phyloP scores from a whole-genome alignment of 2,888 invertebrate species.

The Acrobasis consociella region DNA sequence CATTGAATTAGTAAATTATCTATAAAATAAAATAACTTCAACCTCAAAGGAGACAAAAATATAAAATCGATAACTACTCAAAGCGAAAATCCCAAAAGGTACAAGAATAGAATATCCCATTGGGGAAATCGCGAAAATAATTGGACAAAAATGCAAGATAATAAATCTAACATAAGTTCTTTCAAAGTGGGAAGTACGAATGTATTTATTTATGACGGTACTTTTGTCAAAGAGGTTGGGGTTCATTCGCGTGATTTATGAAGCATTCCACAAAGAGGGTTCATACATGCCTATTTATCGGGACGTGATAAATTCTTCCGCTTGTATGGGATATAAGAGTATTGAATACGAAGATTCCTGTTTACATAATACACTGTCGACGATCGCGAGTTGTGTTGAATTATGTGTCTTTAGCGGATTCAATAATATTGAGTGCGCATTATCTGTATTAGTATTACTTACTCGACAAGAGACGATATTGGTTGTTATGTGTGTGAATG shows the following conservation, averaged over 20 bases:
- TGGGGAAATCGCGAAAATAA: background rate
- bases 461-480: too few species aligned
- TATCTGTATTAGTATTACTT: background rate
- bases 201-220: conserved; percentile 68
- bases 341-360: conserved; percentile 47
- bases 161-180: conserved; percentile 16
- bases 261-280: conserved; percentile 64
- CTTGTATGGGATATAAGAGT: conserved; percentile 49
- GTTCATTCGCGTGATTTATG: conserved; percentile 73
- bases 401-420: conserved; percentile 22
- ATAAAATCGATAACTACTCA: background rate
- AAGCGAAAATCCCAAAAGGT: background rate
- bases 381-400: conserved; percentile 16
- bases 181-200: conserved; percentile 46
- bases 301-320: conserved; percentile 65
- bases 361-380: conserved; percentile 31
- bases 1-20: too few species aligned
- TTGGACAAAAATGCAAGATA: conserved; percentile 9
- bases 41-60: background rate
- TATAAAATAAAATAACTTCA: too few species aligned
- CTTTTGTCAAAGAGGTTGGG: conserved; percentile 66
- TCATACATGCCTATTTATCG: conserved; percentile 64
- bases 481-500: too few species aligned
- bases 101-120: background rate
- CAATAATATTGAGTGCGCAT: conserved; percentile 16